These are phyloP conservation scores for Colostygia pectinataria DNA, from an alignment of 2,888 invertebrate genomes.

Conservation along the genomic window DNA sequence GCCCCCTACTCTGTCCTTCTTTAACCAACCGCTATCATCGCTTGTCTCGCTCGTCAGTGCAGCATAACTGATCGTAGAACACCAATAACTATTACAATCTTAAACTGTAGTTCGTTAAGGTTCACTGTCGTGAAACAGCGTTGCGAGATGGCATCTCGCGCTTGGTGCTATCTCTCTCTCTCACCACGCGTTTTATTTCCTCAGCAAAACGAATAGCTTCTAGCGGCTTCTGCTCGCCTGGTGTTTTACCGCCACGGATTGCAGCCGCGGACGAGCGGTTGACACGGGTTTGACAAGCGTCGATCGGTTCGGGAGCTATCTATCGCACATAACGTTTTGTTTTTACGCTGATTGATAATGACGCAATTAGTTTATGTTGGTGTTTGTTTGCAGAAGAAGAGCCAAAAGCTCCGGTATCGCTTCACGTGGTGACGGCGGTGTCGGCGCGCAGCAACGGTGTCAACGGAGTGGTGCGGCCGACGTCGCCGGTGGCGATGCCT, in stretches of 20 bases:
- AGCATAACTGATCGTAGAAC: conserved; percentile 56
- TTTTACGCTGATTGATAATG: conserved; percentile 20
- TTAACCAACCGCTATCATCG: conserved; percentile 38
- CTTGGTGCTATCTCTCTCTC: conserved; percentile 46
- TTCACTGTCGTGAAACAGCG: conserved; percentile 41
- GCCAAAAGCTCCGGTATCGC: conserved; percentile 65
- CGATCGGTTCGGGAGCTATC: conserved; percentile 47
- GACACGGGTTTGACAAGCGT: conserved; percentile 77
- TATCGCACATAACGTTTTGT: conserved; percentile 24
- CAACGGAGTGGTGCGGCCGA: conserved; percentile 39
- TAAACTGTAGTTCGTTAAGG: conserved; percentile 41
- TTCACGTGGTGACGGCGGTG: conserved; percentile 65
- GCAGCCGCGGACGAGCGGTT: conserved; percentile 77
- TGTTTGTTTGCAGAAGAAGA: conserved; percentile 76
- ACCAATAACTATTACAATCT: conserved; percentile 42
- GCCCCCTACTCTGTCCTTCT: conserved; percentile 60
- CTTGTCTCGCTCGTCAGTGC: conserved; percentile 58
- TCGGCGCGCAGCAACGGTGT: conserved; percentile 69
- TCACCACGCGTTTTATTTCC: conserved; percentile 48
- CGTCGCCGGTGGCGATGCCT: conserved; percentile 39
- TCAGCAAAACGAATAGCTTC: conserved; percentile 46
- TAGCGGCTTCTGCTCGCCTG: conserved; percentile 65
- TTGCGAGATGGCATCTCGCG: conserved; percentile 37
- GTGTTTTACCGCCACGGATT: conserved; percentile 81
- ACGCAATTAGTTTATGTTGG: conserved; percentile 35